Base-by-base conservation (phyloP, 1,140 invertebrate genomes). In the Drosophila suzukii region DNA sequence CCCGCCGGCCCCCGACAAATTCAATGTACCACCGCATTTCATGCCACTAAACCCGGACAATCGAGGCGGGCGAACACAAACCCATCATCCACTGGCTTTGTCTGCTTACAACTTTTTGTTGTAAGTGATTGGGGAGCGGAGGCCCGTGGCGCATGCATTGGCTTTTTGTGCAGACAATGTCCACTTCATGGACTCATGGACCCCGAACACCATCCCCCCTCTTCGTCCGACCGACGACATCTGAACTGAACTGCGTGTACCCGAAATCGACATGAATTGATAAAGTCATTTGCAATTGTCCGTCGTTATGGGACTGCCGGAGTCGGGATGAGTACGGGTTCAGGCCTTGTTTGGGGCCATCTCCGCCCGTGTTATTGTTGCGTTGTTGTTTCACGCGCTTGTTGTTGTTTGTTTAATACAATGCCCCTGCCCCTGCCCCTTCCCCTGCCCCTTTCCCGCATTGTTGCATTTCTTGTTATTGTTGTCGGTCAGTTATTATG, bases 211-310 rank as follows among this genome's bases (percentile, higher is more conserved):
- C 50, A 15, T 24, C 41, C 46, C 4, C 1, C 30, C 50, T 32
- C 27, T 46, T 57, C 17, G 20, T 11, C 36, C 57, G 36, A 43
- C 36, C 57, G 36, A 43, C 36, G 55, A 34, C 54, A 63, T 63
- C 41, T 43, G 47, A 57, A 57, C 59, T 83, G 75, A 65, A 80
- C 76, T 84, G 81, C 56, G 72, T 80, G 67, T 76, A 80, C 73
- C 77, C 75, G 73, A 88, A 88, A 84, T 88, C 84, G 84, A 88
- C 83, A 88, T 81, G 84, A 88, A 88, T 88, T 88, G 84, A 88
- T 89, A 88, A 88, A 88, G 84, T 89, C 84, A 88, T 88, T 88
- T 88, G 83, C 83, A 88, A 88, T 88, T 88, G 84, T 86, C 82
- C 83, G 84, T 89, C 83, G 83, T 86, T 86, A 88, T 79, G 83